These are phyloP conservation scores for Oxyura jamaicensis DNA, from an alignment of 2,113 vertebrate species.

Conservation along the genomic window DNA sequence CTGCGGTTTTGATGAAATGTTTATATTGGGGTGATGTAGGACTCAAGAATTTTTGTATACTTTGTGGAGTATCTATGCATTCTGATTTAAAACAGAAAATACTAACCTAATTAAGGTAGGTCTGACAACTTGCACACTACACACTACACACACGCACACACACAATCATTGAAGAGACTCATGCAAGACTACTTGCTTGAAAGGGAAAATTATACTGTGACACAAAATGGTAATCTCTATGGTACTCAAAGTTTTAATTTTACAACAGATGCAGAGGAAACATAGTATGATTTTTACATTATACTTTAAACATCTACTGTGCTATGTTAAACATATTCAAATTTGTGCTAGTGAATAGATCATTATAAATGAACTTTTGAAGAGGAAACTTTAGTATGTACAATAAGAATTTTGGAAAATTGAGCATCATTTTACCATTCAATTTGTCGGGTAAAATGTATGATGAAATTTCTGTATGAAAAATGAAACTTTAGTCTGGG, in stretches of 20 bases:
- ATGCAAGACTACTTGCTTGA: background rate
- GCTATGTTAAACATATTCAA: background rate
- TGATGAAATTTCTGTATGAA: background rate
- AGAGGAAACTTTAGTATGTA: background rate
- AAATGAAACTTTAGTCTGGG: background rate
- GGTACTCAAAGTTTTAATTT: background rate
- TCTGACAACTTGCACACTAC: background rate
- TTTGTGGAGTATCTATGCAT: background rate
- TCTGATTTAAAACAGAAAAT: background rate
- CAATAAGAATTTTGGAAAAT: background rate
- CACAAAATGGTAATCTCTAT: background rate
- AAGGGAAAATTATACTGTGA: background rate
- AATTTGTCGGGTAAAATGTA: background rate
- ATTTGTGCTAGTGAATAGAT: background rate
- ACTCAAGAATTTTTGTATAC: background rate
- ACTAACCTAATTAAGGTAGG: background rate
- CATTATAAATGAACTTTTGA: background rate
- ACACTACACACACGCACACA: background rate
- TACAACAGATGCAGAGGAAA: background rate
- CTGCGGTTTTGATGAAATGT: background rate
- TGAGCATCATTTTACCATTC: background rate
- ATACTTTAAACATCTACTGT: background rate
- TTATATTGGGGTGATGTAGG: background rate
- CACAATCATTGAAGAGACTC: background rate
- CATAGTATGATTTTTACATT: background rate